Evolutionary conservation across 2,888 invertebrate genomes (phyloP).

Genomic region (Taenaris catops): DNA sequence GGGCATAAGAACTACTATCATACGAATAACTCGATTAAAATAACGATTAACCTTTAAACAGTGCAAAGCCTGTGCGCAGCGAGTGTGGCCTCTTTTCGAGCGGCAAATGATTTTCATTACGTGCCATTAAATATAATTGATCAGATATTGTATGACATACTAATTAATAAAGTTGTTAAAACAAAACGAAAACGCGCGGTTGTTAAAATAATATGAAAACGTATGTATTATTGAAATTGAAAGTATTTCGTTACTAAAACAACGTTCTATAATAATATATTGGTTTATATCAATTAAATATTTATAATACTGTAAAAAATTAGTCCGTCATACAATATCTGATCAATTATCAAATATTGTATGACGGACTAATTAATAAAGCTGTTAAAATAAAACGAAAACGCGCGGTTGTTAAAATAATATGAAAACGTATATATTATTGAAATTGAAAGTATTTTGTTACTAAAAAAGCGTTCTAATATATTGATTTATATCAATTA

Average conservation of each 20-base stretch:
- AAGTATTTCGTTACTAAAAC: too few species aligned
- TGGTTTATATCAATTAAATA: too few species aligned
- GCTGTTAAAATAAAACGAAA: constrained; percentile 16
- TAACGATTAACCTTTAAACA: constrained; percentile 29
- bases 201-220: constrained; percentile 4
- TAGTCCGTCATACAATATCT: too few species aligned
- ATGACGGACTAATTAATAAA: constrained; percentile 17
- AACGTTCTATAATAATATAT: not conserved
- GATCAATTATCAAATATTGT: constrained; percentile 23
- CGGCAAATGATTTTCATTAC: constrained; percentile 22
- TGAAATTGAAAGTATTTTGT: too few species aligned
- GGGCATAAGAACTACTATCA: constrained; percentile 15
- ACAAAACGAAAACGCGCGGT: constrained; percentile 8
- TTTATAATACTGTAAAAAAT: too few species aligned
- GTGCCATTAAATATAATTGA: constrained; percentile 22
- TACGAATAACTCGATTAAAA: constrained; percentile 25
- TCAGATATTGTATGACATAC: constrained; percentile 19
- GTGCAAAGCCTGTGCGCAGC: constrained; percentile 19
- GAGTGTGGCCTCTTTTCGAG: constrained; percentile 19
- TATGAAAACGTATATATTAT: too few species aligned
- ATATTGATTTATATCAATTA: too few species aligned
- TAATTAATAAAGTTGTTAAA: constrained; percentile 18
- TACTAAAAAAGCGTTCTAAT: too few species aligned
- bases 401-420: constrained; percentile 1
- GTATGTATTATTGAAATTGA: too few species aligned